Conservation (phyloP, 2,888 invertebrate species). For the Eumerus sabulonum region DNA sequence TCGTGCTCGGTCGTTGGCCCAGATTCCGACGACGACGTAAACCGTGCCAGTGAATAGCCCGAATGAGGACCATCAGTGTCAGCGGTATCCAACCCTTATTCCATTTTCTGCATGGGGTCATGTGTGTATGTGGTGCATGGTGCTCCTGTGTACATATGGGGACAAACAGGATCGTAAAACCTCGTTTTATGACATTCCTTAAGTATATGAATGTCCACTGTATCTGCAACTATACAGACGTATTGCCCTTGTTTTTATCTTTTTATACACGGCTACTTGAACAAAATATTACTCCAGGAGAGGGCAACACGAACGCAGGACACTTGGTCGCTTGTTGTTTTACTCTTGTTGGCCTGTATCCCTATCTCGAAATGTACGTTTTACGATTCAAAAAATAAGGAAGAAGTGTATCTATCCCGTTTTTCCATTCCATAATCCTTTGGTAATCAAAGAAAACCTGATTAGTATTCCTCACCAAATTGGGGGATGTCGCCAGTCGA, state of each 20-base stretch:
- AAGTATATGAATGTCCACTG: conserved; percentile 43
- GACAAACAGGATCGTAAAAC: conserved; percentile 55
- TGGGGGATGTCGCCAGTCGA: background rate
- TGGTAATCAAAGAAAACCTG: conserved; percentile 62
- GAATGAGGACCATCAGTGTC: conserved; percentile 56
- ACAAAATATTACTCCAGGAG: conserved; percentile 52
- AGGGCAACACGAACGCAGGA: conserved; percentile 11
- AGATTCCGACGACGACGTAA: conserved; percentile 22
- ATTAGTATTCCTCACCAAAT: conserved; percentile 52
- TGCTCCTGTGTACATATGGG: conserved; percentile 11
- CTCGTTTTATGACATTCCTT: conserved; percentile 62
- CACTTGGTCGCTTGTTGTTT: conserved; percentile 12
- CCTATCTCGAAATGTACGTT: conserved; percentile 9
- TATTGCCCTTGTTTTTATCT: too few species aligned
- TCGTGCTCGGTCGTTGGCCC: conserved; percentile 51
- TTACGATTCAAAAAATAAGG: conserved; percentile 33
- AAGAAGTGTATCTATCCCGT: conserved; percentile 12
- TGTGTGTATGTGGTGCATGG: conserved; percentile 21
- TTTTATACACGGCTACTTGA: conserved; percentile 57
- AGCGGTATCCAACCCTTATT: conserved; percentile 58
- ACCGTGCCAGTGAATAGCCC: conserved; percentile 38
- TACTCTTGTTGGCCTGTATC: background rate
- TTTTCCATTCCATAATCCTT: conserved; percentile 58
- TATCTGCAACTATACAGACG: too few species aligned
- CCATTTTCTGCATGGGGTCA: conserved; percentile 46